Percentiles rank a stretch among this genome's conserved stretches.
Conservation (phyloP, 2,888 invertebrate genomes). For the Bugula neritina region DNA sequence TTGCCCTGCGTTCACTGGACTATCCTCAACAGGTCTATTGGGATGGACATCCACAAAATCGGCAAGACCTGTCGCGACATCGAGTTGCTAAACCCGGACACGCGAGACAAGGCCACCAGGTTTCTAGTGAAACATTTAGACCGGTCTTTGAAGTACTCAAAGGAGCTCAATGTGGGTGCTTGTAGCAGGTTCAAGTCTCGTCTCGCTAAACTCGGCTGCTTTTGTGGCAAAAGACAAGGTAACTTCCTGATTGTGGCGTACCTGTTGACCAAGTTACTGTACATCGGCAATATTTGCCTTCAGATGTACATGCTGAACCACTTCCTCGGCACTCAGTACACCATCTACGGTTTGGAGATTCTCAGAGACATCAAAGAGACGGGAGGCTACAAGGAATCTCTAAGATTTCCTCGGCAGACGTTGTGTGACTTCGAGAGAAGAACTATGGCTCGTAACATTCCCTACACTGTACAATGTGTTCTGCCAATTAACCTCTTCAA, state of each 20-base stretch:
- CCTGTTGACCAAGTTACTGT: slow-evolving; percentile 42
- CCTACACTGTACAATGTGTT: slow-evolving; percentile 39
- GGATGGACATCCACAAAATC: slow-evolving; percentile 36
- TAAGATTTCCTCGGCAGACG: slow-evolving; percentile 51
- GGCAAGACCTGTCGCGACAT: slow-evolving; percentile 44
- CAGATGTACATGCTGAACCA: slow-evolving; percentile 49
- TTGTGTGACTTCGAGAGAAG: slow-evolving; percentile 52
- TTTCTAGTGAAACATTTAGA: slow-evolving; percentile 56
- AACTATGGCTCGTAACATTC: slow-evolving; percentile 35
- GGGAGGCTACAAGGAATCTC: slow-evolving; percentile 45
- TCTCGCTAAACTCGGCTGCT: slow-evolving; percentile 49
- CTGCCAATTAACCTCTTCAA: slow-evolving; percentile 40
- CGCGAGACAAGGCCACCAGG: slow-evolving; percentile 50
- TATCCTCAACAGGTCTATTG: slow-evolving; percentile 52
- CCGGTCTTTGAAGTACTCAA: slow-evolving; percentile 54
- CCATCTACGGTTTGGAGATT: slow-evolving; percentile 46
- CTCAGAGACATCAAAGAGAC: slow-evolving; percentile 42
- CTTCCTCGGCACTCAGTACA: slow-evolving; percentile 47
- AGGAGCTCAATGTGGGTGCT: slow-evolving; percentile 52
- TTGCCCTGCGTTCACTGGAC: slow-evolving; percentile 56
- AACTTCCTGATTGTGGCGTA: slow-evolving; percentile 44
- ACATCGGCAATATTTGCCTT: slow-evolving; percentile 41
- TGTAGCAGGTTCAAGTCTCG: slow-evolving; percentile 49
- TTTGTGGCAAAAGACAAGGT: slow-evolving; percentile 41
- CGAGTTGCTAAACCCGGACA: slow-evolving; percentile 52